phyloP scores from a whole-genome alignment of 2,113 vertebrate genomes.

The Anarhynchus alexandrinus region DNA sequence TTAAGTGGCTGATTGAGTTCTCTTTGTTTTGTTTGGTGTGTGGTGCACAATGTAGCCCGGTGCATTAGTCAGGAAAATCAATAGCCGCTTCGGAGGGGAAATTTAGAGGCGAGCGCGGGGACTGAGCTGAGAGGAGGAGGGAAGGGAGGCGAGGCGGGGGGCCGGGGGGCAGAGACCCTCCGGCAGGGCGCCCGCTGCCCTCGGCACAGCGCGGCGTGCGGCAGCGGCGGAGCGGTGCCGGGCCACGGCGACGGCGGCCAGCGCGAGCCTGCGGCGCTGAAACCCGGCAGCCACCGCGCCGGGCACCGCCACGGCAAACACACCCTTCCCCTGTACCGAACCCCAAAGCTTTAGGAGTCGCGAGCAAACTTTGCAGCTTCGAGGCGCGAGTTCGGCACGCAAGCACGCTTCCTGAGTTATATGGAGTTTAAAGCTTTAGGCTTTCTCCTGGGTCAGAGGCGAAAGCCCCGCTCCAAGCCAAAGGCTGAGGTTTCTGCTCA shows the following conservation, averaged over 20 bases:
- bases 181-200: fast-evolving
- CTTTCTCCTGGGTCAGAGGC: not conserved
- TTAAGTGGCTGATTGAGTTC: not conserved
- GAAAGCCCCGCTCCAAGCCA: not conserved
- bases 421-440: not conserved
- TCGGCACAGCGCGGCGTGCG: fast-evolving
- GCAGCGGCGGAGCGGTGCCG: not conserved
- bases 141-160: too few species aligned
- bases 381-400: fast-evolving
- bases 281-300: fast-evolving
- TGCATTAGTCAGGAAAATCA: slow-evolving; percentile 49
- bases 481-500: not conserved
- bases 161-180: not conserved
- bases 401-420: fast-evolving
- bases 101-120: not conserved
- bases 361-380: not conserved
- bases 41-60: not conserved
- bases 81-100: slow-evolving; percentile 18
- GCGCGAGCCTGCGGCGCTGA: not conserved
- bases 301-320: not conserved
- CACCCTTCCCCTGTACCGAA: fast-evolving
- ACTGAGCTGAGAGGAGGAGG: not conserved
- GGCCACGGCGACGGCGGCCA: fast-evolving
- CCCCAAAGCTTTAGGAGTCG: fast-evolving
- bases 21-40: not conserved